These are phyloP conservation scores for Megalopta genalis DNA, from an alignment of 1,140 invertebrate genomes.

Conservation along the genomic window DNA sequence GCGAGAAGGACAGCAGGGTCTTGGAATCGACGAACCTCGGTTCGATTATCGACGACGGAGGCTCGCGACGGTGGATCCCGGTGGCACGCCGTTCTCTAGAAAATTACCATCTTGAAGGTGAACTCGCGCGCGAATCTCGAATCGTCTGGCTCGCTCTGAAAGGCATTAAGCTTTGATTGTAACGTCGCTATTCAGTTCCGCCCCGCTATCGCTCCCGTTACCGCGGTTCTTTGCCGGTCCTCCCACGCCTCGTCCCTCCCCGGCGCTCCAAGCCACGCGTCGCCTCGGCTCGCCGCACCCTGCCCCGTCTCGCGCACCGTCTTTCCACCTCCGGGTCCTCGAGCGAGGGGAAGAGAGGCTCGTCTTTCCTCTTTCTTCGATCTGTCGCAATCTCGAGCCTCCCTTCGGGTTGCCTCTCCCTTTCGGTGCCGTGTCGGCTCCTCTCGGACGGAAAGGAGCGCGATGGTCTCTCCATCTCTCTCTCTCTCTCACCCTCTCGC, in stretches of 20 bases:
- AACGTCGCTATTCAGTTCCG: constrained; percentile 11
- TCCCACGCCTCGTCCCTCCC: not conserved
- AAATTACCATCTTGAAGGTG: constrained; percentile 5
- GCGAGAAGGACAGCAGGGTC: no score
- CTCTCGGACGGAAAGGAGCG: constrained; percentile 18
- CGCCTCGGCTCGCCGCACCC: no score
- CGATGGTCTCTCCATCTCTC: no score
- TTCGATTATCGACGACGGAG: not conserved
- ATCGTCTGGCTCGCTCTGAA: constrained; percentile 7
- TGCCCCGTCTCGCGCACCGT: no score
- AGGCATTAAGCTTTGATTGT: constrained; percentile 14
- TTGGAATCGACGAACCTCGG: not conserved
- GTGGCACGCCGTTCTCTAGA: not conserved
- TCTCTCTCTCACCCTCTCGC: not conserved
- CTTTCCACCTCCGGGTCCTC: not conserved
- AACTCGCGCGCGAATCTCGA: constrained; percentile 12
- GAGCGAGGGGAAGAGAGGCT: not conserved
- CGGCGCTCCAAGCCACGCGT: no score
- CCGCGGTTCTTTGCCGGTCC: not conserved
- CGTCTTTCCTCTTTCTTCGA: constrained; percentile 55
- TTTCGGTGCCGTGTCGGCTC: constrained; percentile 9
- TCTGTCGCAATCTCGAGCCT: constrained; percentile 44
- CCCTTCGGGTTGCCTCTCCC: constrained; percentile 37
- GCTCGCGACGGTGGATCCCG: not conserved
- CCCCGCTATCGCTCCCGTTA: constrained; percentile 12